These are phyloP conservation scores for Temnothorax ravouxi DNA, from an alignment of 2,888 invertebrate species.

Conservation along the genomic window DNA sequence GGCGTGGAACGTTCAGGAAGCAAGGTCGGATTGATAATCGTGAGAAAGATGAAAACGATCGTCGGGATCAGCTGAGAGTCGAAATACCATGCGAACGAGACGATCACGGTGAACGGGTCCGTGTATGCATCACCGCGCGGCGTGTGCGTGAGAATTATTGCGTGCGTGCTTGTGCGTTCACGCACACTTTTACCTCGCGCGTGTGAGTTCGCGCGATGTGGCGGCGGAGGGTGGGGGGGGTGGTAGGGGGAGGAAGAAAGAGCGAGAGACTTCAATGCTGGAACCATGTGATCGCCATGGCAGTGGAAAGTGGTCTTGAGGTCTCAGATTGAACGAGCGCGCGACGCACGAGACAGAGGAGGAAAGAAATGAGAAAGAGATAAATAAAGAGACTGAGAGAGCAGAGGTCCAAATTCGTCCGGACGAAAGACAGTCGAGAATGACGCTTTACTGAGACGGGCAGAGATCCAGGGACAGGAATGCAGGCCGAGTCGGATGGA, in stretches of 20 bases:
- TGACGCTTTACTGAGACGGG: slow-evolving; percentile 33
- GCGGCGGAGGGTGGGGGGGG: not conserved
- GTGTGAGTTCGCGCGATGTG: slow-evolving; percentile 47
- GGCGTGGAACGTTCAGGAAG: slow-evolving; percentile 36
- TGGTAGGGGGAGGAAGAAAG: slow-evolving; percentile 21
- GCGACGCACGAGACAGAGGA: slow-evolving; percentile 43
- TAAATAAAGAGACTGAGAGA: slow-evolving; percentile 19
- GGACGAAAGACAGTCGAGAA: slow-evolving; percentile 49
- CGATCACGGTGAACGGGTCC: not conserved
- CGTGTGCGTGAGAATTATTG: not conserved
- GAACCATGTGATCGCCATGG: slow-evolving; percentile 69
- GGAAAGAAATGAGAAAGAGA: not conserved
- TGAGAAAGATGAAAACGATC: slow-evolving; percentile 48
- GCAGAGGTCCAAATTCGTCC: slow-evolving; percentile 45
- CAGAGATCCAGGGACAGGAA: slow-evolving; percentile 45
- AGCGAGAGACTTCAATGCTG: slow-evolving; percentile 76
- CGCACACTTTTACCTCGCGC: slow-evolving; percentile 20
- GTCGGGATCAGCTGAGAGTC: slow-evolving; percentile 61
- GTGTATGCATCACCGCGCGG: not conserved
- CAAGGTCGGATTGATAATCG: slow-evolving; percentile 50
- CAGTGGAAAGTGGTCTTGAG: slow-evolving; percentile 13
- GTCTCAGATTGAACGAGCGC: slow-evolving; percentile 17
- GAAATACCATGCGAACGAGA: slow-evolving; percentile 38
- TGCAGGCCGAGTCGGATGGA: slow-evolving; percentile 40
- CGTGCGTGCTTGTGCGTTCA: not conserved